phyloP scores from a whole-genome alignment of 2,797 vertebrate genomes.

The Mareca penelope region DNA sequence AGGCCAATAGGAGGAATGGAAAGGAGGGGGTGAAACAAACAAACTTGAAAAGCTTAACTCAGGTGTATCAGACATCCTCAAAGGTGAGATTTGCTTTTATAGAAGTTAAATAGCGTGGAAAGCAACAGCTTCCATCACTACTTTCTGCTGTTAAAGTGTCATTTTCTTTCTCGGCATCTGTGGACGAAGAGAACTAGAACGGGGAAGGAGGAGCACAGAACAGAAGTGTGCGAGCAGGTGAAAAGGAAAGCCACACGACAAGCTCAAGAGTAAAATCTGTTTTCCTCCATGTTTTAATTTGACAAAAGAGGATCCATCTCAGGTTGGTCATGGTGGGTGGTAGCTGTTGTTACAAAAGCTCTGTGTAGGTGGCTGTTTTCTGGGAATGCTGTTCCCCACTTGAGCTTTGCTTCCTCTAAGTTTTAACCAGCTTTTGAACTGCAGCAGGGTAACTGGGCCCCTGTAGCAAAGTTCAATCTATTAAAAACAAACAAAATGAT shows the following conservation, averaged over 20 bases:
- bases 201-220: background rate
- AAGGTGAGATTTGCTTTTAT: background rate
- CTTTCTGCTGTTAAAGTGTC: slow-evolving; percentile 13
- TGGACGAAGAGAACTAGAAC: background rate
- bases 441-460: background rate
- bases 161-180: slow-evolving; percentile 42
- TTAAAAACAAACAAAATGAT: background rate
- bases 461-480: background rate
- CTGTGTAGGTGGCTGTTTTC: background rate
- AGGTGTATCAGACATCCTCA: slow-evolving; percentile 43
- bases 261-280: background rate
- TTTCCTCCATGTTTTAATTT: background rate
- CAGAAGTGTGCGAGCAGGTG: background rate
- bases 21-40: background rate
- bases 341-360: background rate
- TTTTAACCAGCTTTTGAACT: slow-evolving; percentile 2
- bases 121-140: background rate
- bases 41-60: slow-evolving; percentile 56
- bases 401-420: background rate
- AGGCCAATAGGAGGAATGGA: background rate
- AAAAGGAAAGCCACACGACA: background rate
- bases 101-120: background rate
- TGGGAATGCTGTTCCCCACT: background rate
- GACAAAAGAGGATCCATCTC: background rate
- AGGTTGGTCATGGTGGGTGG: background rate